Conservation (phyloP, 2,888 invertebrate genomes). For the Drosophila hamatofila region DNA sequence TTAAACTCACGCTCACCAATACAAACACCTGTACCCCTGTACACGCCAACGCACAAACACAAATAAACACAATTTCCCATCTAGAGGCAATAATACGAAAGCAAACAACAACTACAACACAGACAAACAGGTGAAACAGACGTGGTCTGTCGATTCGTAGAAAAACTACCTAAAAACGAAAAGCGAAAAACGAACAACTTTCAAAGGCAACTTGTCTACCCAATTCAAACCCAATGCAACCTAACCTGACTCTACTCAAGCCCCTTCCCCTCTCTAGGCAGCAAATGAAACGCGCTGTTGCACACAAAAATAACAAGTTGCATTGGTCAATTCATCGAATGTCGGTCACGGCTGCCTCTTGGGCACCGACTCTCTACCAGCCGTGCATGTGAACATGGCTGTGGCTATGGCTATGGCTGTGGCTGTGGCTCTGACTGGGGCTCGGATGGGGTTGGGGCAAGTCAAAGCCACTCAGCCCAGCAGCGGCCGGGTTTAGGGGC, state of each 20-base stretch:
- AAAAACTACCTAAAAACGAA: slow-evolving; percentile 39
- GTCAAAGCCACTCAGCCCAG: slow-evolving; percentile 1
- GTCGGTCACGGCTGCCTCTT: slow-evolving; percentile 70
- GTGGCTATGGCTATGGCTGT: neutral
- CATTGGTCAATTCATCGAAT: slow-evolving; percentile 79
- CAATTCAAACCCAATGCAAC: neutral
- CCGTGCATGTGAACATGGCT: neutral
- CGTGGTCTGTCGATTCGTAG: slow-evolving; percentile 53
- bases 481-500: slow-evolving; percentile 33
- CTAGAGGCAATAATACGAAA: slow-evolving; percentile 67
- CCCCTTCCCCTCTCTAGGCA: slow-evolving; percentile 6
- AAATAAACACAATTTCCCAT: slow-evolving; percentile 60
- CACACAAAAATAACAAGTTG: slow-evolving; percentile 79
- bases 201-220: slow-evolving; percentile 34
- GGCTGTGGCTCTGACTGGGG: too few relatives aligned
- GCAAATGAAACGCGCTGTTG: slow-evolving; percentile 76
- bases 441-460: neutral
- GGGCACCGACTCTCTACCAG: slow-evolving; percentile 26
- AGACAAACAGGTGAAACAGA: slow-evolving; percentile 62
- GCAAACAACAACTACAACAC: slow-evolving; percentile 50
- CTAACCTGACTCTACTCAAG: neutral
- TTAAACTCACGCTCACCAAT: slow-evolving; percentile 57
- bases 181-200: slow-evolving; percentile 39
- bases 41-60: slow-evolving; percentile 24
- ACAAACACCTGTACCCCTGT: slow-evolving; percentile 21